Conservation (phyloP, 1,140 invertebrate genomes). For the Lithobius niger region DNA sequence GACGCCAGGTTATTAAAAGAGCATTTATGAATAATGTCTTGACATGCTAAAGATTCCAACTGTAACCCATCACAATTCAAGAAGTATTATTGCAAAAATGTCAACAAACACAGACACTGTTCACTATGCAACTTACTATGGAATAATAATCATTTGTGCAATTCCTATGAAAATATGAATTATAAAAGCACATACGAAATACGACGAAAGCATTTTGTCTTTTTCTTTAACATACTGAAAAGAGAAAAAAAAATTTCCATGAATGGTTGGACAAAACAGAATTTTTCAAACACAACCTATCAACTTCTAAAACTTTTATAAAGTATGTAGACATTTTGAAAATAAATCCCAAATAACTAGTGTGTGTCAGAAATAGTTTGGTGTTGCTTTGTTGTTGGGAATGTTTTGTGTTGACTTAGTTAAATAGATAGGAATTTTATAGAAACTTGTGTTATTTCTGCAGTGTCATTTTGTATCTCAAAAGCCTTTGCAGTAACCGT, state of each 20-base stretch:
- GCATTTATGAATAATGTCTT: too few relatives aligned
- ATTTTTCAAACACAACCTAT: too few relatives aligned
- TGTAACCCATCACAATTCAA: too few relatives aligned
- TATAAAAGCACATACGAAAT: conserved; percentile 66
- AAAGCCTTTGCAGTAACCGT: not conserved
- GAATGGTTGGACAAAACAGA: not conserved
- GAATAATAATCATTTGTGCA: conserved; percentile 43
- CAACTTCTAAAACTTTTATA: too few relatives aligned
- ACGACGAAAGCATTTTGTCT: conserved; percentile 67
- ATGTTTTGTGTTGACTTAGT: not conserved
- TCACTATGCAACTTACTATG: conserved; percentile 47
- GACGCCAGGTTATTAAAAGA: too few relatives aligned
- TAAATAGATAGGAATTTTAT: not conserved
- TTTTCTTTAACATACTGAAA: conserved; percentile 58
- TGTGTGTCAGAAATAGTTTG: not conserved
- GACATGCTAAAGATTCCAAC: too few relatives aligned
- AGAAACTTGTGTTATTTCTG: not conserved
- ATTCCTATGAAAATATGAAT: conserved; percentile 38
- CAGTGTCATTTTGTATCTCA: not conserved
- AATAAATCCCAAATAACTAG: too few relatives aligned
- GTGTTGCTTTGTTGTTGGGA: too few relatives aligned
- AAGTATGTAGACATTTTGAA: too few relatives aligned
- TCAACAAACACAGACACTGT: too few relatives aligned
- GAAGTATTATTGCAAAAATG: too few relatives aligned
- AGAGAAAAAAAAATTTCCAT: conserved; percentile 16